Evolutionary conservation across 2,113 vertebrate species (phyloP).

Genomic region (Tragelaphus buxtoni): DNA sequence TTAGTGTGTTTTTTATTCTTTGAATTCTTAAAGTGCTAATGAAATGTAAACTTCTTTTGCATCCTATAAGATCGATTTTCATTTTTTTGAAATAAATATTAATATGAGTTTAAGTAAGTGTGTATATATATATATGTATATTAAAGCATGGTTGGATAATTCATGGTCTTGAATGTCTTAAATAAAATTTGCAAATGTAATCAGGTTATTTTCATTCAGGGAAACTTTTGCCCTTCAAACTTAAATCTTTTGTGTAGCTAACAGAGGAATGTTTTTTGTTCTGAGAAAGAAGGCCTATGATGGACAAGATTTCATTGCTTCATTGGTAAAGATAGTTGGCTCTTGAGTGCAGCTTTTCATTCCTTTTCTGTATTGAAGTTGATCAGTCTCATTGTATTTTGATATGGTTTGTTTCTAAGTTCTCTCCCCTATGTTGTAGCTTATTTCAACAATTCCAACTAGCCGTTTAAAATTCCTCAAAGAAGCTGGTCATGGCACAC

Average conservation of each 20-base stretch:
- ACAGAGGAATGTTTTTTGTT: constrained; percentile 28
- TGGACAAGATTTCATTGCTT: neutral
- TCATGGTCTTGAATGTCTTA: neutral
- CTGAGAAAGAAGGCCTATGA: neutral
- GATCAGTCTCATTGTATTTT: neutral
- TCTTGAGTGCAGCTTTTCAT: neutral
- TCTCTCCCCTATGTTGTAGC: constrained; percentile 78
- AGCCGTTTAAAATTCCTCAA: constrained; percentile 98
- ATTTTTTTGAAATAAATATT: constrained; percentile 26
- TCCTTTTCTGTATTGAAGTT: constrained; percentile 18
- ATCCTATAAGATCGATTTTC: neutral
- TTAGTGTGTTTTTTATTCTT: neutral
- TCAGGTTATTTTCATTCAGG: neutral
- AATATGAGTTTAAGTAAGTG: neutral
- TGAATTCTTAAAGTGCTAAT: neutral
- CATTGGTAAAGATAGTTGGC: neutral
- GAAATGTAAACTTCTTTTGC: neutral
- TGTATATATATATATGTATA: neutral
- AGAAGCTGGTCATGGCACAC: constrained; percentile 96
- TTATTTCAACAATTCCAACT: constrained; percentile 97
- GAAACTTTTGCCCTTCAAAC: constrained; percentile 1
- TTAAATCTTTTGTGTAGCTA: constrained; percentile 4
- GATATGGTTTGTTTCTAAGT: constrained; percentile 51
- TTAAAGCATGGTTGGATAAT: neutral
- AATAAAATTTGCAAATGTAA: constrained; percentile 14